A percentile compares a stretch with the other conserved stretches of the same genome.
Conservation (phyloP, 2,888 invertebrate genomes). For the Drosophila mayaguana region DNA sequence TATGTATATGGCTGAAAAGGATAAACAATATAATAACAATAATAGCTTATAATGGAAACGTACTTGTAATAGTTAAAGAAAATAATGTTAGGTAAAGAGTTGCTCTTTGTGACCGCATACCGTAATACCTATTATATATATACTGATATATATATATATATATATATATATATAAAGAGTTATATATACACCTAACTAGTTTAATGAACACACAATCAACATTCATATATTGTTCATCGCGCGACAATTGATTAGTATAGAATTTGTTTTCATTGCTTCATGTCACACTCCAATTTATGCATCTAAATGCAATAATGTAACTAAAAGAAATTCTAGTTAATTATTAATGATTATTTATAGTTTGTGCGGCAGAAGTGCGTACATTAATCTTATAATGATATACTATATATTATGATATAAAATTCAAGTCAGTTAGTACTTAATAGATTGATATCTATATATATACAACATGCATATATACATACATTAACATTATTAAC, state of each 20-base stretch:
- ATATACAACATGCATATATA: slow-evolving; percentile 42
- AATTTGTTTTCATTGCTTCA: slow-evolving; percentile 73
- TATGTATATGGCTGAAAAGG: slow-evolving; percentile 16
- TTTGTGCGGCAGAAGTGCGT: slow-evolving; percentile 46
- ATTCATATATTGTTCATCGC: slow-evolving; percentile 70
- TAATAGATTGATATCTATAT: slow-evolving; percentile 51
- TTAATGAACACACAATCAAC: slow-evolving; percentile 64
- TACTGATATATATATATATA: slow-evolving; percentile 13
- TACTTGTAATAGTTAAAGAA: slow-evolving; percentile 76
- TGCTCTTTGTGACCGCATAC: slow-evolving; percentile 62
- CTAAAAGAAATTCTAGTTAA: slow-evolving; percentile 77
- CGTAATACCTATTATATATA: slow-evolving; percentile 53
- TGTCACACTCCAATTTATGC: slow-evolving; percentile 78
- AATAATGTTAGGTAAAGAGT: slow-evolving; percentile 72
- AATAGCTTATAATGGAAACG: slow-evolving; percentile 73
- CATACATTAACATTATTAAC: slow-evolving; percentile 59
- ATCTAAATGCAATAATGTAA: slow-evolving; percentile 76
- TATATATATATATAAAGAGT: slow-evolving; percentile 27
- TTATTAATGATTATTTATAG: slow-evolving; percentile 66
- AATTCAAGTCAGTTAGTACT: slow-evolving; percentile 63
- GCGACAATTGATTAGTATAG: slow-evolving; percentile 58
- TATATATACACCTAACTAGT: slow-evolving; percentile 62
- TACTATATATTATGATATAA: slow-evolving; percentile 19
- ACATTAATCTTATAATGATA: slow-evolving; percentile 36
- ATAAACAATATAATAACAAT: slow-evolving; percentile 76